Evolutionary conservation across 2,113 vertebrate genomes (phyloP).

Genomic region (Tachycineta bicolor): DNA sequence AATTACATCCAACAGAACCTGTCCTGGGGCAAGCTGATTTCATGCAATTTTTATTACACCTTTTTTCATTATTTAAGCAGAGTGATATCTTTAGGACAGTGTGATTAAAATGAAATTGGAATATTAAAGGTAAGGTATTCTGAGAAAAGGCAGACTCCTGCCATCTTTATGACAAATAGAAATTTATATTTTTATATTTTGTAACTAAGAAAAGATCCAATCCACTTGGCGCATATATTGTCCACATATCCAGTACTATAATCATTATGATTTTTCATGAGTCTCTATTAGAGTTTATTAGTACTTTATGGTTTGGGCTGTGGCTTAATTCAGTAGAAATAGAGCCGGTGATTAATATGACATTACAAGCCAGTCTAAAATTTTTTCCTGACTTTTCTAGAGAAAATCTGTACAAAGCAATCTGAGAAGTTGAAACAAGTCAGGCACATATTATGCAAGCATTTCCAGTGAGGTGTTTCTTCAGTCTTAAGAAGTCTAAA

Average conservation of each 20-base stretch:
- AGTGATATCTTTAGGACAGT: conserved; percentile 76
- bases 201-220: not conserved
- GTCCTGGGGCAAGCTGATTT: conserved; percentile 73
- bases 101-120: conserved; percentile 77
- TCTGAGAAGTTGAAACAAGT: not conserved
- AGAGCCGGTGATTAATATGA: conserved; percentile 37
- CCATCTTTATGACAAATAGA: conserved; percentile 6
- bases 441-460: not conserved
- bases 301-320: not conserved
- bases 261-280: conserved; percentile 9
- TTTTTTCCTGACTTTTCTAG: conserved; percentile 2
- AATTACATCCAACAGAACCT: conserved; percentile 76
- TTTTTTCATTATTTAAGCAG: conserved; percentile 78
- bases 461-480: not conserved
- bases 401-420: conserved; percentile 23
- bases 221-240: not conserved
- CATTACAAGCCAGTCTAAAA: conserved; percentile 5
- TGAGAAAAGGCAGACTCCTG: conserved; percentile 52
- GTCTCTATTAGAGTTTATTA: conserved; percentile 21
- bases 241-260: not conserved
- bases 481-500: conserved; percentile 27
- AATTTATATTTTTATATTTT: not conserved
- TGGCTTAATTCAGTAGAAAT: conserved; percentile 38
- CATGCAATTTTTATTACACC: conserved; percentile 80
- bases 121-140: conserved; percentile 59